Conservation (phyloP, 2,888 invertebrate species). For the Andrena marginata region DNA sequence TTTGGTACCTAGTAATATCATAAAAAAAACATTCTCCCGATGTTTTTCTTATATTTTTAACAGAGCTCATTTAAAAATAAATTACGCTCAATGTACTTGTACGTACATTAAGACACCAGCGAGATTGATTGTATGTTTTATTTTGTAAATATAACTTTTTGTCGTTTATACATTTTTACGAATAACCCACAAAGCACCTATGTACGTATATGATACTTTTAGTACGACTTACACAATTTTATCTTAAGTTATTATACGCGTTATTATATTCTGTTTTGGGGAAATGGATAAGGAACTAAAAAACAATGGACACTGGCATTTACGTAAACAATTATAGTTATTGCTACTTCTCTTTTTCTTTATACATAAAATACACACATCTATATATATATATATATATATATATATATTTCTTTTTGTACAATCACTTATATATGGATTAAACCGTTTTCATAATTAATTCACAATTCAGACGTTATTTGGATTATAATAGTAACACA, state of each 20-base stretch:
- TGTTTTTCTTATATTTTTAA: conserved; percentile 35
- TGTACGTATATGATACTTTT: conserved; percentile 16
- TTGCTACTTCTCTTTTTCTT: conserved; percentile 19
- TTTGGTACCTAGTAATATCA: conserved; percentile 31
- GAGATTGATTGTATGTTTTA: conserved; percentile 31
- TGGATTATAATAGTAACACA: conserved; percentile 7
- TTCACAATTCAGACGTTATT: neutral
- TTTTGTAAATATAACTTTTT: conserved; percentile 60
- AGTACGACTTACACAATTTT: neutral
- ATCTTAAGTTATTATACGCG: neutral
- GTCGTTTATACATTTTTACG: conserved; percentile 14
- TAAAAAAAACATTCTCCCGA: neutral
- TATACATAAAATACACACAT: conserved; percentile 9
- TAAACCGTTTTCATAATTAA: conserved; percentile 12
- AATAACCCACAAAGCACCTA: conserved; percentile 3
- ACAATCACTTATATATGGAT: conserved; percentile 6
- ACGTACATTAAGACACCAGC: conserved; percentile 17
- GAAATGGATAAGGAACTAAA: neutral
- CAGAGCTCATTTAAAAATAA: conserved; percentile 33
- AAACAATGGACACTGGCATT: neutral
- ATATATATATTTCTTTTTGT: conserved; percentile 18
- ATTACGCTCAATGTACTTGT: conserved; percentile 18
- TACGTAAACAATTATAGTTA: conserved; percentile 15
- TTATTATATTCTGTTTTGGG: neutral
- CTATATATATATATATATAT: too few species aligned